A percentile compares a stretch with the other conserved stretches of the same genome.
phyloP scores from a whole-genome alignment of 37 sponge, comb jelly and placozoan species.

The Lycopodina hypogea region DNA sequence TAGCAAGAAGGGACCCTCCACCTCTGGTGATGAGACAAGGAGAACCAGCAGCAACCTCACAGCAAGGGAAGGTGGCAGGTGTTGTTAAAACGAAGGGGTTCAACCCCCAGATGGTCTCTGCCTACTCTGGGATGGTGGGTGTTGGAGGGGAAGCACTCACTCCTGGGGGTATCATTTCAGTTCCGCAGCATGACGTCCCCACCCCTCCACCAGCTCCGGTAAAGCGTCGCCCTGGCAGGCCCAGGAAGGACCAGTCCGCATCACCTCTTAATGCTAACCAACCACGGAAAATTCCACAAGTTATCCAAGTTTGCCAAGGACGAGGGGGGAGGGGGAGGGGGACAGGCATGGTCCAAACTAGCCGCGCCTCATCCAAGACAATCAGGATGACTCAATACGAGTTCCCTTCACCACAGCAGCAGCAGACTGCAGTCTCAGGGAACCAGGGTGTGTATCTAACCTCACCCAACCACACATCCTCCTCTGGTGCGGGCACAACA shows the following conservation, averaged over 20 bases:
- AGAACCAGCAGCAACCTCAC: background rate
- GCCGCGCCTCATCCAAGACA: background rate
- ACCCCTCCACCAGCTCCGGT: background rate
- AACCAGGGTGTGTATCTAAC: too few relatives aligned
- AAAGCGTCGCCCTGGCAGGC: background rate
- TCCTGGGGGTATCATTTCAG: too few relatives aligned
- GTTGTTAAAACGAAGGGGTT: background rate
- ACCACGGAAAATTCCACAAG: background rate
- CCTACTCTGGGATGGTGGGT: background rate
- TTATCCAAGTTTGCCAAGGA: background rate
- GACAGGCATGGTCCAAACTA: background rate
- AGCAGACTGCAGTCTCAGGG: too few relatives aligned
- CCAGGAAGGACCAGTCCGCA: conserved; percentile 17
- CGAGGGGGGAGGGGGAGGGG: background rate
- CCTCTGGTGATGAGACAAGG: conserved; percentile 10
- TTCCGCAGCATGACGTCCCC: too few relatives aligned
- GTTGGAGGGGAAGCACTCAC: background rate
- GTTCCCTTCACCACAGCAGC: conserved; percentile 10
- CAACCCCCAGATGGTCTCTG: conserved; percentile 6
- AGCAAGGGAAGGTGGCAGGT: background rate
- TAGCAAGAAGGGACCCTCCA: conserved; percentile 1
- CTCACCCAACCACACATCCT: too few relatives aligned
- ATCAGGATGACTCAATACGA: conserved; percentile 42
- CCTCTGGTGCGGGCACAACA: too few relatives aligned
- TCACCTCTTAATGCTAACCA: background rate